Base-by-base conservation (phyloP, 1,140 invertebrate species). In the Cylas formicarius region DNA sequence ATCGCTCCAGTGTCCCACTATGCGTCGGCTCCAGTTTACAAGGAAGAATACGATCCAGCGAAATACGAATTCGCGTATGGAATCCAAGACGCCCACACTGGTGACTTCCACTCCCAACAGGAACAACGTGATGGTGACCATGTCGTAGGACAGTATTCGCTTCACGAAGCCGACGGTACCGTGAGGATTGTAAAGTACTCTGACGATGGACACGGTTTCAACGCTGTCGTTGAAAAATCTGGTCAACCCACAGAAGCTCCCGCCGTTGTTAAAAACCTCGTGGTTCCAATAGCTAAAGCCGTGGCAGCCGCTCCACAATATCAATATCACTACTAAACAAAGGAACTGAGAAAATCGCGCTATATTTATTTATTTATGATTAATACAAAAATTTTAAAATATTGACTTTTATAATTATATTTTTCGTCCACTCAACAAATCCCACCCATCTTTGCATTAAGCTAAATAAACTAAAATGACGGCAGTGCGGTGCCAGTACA, bases 121-220 rank as follows among this genome's bases (percentile, higher is more conserved):
- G 74, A 75, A 49, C 19, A 38, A 16, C 32, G 52, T 31, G 48
- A 56, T 18, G 57, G 57, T 29, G 49, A 59, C 32, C 53, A 47
- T 20, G 52, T 56, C 14, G 41, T 58, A 31, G 58, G 58, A 39
- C 35, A 57, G 63, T 67, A 11, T 58, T 71, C 57, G 24, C 43
- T 72, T 34, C 63, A 72, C 44, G 71, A 72, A 54, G 69, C 72
- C 43, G 71, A 72, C 58, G 75, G 75, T 20, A 72, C 71, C 4
- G 68, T 74, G 37, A 66, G 75, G 35, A 75, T 70, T 2, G 80
- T 82, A 24, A 74, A 78, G 54, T 84, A 84, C 62, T 79, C 76
- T 1, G 81, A 80, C 18, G 81, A 83, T 58, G 76, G 81, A 44
- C 73, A 78, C 52, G 80, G 80, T 9, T 80, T 80, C 62, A 63